phyloP scores from a whole-genome alignment of 2,797 vertebrate species.

The Pseudochirops cupreus region DNA sequence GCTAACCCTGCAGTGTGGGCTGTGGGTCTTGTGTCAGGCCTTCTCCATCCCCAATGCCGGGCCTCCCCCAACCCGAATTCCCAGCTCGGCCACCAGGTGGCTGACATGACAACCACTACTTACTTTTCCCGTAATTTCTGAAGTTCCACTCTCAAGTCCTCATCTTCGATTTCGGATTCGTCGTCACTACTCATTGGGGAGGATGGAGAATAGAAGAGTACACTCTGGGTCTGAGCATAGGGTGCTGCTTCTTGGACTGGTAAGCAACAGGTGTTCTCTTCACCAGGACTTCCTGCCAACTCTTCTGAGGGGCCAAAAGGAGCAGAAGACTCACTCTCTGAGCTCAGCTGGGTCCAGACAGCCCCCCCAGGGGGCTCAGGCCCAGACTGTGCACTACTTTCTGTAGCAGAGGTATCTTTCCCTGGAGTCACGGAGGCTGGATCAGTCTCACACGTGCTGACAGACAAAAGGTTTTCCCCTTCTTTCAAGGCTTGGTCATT shows the following conservation, averaged over 20 bases:
- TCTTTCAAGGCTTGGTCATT: slow-evolving; percentile 79
- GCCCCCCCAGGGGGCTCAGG: slow-evolving; percentile 68
- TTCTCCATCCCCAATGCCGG: not conserved
- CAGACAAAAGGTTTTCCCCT: slow-evolving; percentile 65
- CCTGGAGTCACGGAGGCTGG: slow-evolving; percentile 83
- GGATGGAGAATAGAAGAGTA: slow-evolving; percentile 88
- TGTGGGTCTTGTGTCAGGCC: no score
- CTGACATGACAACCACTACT: slow-evolving; percentile 70
- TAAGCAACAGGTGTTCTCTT: slow-evolving; percentile 63
- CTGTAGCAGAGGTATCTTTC: slow-evolving; percentile 68
- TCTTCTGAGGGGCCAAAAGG: slow-evolving; percentile 50
- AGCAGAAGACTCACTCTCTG: slow-evolving; percentile 76
- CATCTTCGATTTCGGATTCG: slow-evolving; percentile 93
- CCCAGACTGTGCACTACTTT: slow-evolving; percentile 69
- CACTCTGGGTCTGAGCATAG: slow-evolving; percentile 64
- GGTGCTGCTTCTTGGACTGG: slow-evolving; percentile 43
- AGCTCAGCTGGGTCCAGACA: slow-evolving; percentile 75
- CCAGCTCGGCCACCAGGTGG: slow-evolving; percentile 27
- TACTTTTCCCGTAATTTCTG: slow-evolving; percentile 94
- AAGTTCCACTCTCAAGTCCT: slow-evolving; percentile 92
- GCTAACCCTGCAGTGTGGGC: not conserved
- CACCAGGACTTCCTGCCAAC: slow-evolving; percentile 44
- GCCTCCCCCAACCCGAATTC: slow-evolving; percentile 19
- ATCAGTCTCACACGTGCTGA: slow-evolving; percentile 83
- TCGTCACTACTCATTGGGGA: slow-evolving; percentile 93